These are phyloP conservation scores for Leucosticte australis DNA, from an alignment of 2,113 vertebrate species.

Conservation along the genomic window DNA sequence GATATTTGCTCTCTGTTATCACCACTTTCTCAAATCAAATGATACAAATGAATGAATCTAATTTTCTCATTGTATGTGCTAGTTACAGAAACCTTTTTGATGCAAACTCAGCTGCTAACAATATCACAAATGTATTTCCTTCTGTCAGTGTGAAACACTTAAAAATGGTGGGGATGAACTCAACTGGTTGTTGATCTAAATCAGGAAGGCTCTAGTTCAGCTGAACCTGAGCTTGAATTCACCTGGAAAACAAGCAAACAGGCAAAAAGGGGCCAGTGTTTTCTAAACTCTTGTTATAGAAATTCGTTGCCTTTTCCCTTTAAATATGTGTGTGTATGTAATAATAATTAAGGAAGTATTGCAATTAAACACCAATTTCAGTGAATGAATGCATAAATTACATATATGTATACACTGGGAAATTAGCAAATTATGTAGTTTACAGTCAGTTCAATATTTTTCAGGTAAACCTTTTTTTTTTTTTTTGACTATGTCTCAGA, in stretches of 20 bases:
- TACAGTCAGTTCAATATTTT: background rate
- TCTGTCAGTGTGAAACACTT: background rate
- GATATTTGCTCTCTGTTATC: background rate
- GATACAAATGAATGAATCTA: background rate
- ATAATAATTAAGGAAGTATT: background rate
- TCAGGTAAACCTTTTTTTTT: background rate
- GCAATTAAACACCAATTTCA: background rate
- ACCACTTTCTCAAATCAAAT: background rate
- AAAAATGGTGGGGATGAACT: background rate
- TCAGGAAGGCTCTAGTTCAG: background rate
- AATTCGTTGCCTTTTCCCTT: background rate
- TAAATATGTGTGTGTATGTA: background rate
- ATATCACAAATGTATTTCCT: background rate
- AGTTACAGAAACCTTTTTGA: background rate
- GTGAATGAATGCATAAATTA: background rate
- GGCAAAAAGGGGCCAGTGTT: rapidly evolving
- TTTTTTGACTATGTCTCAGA: background rate
- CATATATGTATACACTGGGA: background rate
- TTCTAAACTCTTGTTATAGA: background rate
- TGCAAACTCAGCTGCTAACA: background rate
- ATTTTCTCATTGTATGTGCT: background rate
- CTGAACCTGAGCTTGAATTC: background rate
- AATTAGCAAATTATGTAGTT: background rate
- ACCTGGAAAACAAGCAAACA: background rate
- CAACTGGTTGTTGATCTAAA: background rate